Base-by-base conservation (phyloP, 2,797 vertebrate species). In the Harpagifer antarcticus region DNA sequence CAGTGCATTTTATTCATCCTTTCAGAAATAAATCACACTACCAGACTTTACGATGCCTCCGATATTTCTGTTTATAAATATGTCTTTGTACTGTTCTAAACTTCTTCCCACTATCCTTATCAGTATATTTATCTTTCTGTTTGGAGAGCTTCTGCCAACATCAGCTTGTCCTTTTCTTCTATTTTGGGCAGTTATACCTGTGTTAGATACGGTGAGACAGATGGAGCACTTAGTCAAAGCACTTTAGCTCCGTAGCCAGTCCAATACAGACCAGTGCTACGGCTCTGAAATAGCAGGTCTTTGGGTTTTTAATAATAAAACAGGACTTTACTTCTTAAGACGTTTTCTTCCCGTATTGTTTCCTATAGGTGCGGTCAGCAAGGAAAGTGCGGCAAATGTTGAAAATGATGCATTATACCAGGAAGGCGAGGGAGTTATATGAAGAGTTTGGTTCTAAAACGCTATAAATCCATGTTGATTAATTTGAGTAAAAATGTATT, bases 201-300 rank as follows among this genome's bases (percentile, higher is more conserved):
- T 81, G 87, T 79, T 81, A 73, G 80, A 85, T 81, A 67, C 72
- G 85, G 74, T 63, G 58, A 82, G 81, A 78, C 84, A 79, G 72
- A 88, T 85, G 77, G 81, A 82, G 82, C 84, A 89, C 86, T 90
- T 90, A 85, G 80, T 85, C 83, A 74, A 68, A 88, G 86, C 75
- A 89, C 86, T 89, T 90, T 60, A 71, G 72, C 78, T 67, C 20
- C 3, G 12, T 69, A 60, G 62, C 63, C 60, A 27, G 71, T 74
- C 82, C 86, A 86, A 84, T 76, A 78, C 42, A 60, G 63, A 9
- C 44, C 45, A 52, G 7, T 5, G n/a, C 53, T 37, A 16, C 4
- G 6, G 42, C 31, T 68, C 54, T 61, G 68, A 67, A 55, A 81
- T 47, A 54, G 73, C 48, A 55, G 20, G 55, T 43, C 45, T 57